Percentiles rank a stretch among this genome's conserved stretches.
These are phyloP conservation scores for Leptosomus discolor DNA, from an alignment of 2,113 vertebrate species.

Conservation along the genomic window DNA sequence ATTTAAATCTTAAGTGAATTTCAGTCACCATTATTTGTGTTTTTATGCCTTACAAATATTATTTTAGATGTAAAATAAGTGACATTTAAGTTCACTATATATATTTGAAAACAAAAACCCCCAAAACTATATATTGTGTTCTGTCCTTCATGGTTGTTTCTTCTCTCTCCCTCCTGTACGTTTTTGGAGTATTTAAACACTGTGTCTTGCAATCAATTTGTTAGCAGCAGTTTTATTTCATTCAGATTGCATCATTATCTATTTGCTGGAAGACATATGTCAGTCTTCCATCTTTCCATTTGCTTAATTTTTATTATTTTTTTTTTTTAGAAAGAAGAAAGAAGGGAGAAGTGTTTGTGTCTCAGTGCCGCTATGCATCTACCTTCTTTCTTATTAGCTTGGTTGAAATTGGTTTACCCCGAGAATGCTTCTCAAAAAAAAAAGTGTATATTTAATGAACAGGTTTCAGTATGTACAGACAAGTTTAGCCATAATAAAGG, in stretches of 20 bases:
- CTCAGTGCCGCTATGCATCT: not conserved
- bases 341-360: not conserved
- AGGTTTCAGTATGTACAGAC: not conserved
- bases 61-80: not conserved
- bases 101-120: not conserved
- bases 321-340: not conserved
- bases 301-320: not conserved
- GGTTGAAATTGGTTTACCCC: not conserved
- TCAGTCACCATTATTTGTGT: not conserved
- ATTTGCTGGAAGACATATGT: not conserved
- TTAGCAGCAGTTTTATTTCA: not conserved
- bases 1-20: slow-evolving; percentile 16
- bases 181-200: not conserved
- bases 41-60: not conserved
- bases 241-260: not conserved
- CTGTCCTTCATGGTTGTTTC: not conserved
- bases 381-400: not conserved
- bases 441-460: not conserved
- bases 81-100: not conserved
- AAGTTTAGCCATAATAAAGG: not conserved
- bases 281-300: not conserved
- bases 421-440: not conserved
- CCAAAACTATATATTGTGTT: not conserved
- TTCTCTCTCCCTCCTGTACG: not conserved
- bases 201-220: not conserved